phyloP scores from a whole-genome alignment of 1,140 invertebrate species.

The Drosophila kurseongensis region DNA sequence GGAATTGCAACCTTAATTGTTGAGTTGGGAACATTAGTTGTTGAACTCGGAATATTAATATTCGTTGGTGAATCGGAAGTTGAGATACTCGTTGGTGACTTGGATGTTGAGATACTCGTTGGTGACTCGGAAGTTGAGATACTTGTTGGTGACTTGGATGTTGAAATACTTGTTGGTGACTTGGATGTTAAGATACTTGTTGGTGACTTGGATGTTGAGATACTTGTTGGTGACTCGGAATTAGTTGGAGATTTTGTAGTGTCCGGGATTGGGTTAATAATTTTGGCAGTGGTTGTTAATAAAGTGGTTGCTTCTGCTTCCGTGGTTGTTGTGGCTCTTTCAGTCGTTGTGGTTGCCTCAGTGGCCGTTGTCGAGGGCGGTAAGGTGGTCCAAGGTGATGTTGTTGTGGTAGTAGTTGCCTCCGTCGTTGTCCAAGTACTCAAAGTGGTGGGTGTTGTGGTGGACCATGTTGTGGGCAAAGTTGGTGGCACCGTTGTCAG shows the following conservation, averaged over 20 bases:
- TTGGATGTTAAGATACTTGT: too few relatives aligned
- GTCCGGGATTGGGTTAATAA: not conserved
- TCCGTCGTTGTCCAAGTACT: constrained; percentile 31
- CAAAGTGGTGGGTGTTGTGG: constrained; percentile 26
- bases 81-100: too few relatives aligned
- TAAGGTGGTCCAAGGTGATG: constrained; percentile 32
- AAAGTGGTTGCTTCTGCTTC: constrained; percentile 16
- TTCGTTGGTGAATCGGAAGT: too few relatives aligned
- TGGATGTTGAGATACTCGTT: too few relatives aligned
- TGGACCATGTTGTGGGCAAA: constrained; percentile 28
- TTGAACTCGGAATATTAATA: not conserved
- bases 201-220: too few relatives aligned
- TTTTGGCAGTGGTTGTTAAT: constrained; percentile 29
- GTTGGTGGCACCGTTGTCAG: constrained; percentile 63
- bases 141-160: too few relatives aligned
- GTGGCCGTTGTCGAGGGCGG: constrained; percentile 21
- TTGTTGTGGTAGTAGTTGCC: constrained; percentile 18
- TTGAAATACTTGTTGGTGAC: too few relatives aligned
- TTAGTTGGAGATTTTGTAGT: not conserved
- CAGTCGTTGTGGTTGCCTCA: constrained; percentile 21
- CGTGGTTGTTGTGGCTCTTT: constrained; percentile 14
- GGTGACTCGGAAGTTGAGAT: too few relatives aligned
- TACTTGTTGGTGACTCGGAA: too few relatives aligned
- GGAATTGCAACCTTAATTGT: not conserved
- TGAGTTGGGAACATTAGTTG: not conserved